Conservation (phyloP, 2,888 invertebrate genomes). For the Galerucella nymphaeae region DNA sequence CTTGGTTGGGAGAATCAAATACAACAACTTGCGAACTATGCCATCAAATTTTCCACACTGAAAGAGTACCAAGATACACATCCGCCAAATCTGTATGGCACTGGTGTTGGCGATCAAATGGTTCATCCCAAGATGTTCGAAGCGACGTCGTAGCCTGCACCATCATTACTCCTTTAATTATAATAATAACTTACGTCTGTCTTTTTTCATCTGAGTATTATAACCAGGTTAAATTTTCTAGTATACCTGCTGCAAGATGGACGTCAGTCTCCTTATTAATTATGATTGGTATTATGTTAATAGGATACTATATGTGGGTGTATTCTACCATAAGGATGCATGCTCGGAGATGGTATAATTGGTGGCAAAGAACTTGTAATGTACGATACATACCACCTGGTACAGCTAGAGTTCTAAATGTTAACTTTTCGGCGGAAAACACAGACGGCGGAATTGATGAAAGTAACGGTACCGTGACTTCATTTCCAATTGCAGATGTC, state of each 20-base stretch:
- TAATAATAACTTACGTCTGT: conserved; percentile 67
- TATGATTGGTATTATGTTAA: conserved; percentile 66
- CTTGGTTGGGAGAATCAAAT: conserved; percentile 81
- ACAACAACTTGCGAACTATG: conserved; percentile 80
- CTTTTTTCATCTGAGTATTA: conserved; percentile 68
- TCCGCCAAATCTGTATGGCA: conserved; percentile 69
- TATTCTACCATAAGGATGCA: conserved; percentile 66
- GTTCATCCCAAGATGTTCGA: conserved; percentile 58
- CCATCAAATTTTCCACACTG: conserved; percentile 73
- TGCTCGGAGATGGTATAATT: conserved; percentile 67
- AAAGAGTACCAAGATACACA: conserved; percentile 72
- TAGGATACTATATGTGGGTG: conserved; percentile 68
- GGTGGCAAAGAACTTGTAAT: conserved; percentile 68
- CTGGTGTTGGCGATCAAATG: conserved; percentile 68
- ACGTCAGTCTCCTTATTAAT: conserved; percentile 65
- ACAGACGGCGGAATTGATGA: background rate
- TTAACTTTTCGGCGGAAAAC: background rate
- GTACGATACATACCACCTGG: conserved; percentile 60
- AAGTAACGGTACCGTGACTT: background rate
- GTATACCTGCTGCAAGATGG: conserved; percentile 66
- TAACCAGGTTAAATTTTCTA: conserved; percentile 64
- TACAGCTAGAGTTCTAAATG: conserved; percentile 13
- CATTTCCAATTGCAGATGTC: background rate
- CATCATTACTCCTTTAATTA: conserved; percentile 71
- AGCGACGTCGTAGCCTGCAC: conserved; percentile 70